Evolutionary conservation across 2,888 invertebrate species (phyloP).

Genomic region (Sminthurides aquaticus): DNA sequence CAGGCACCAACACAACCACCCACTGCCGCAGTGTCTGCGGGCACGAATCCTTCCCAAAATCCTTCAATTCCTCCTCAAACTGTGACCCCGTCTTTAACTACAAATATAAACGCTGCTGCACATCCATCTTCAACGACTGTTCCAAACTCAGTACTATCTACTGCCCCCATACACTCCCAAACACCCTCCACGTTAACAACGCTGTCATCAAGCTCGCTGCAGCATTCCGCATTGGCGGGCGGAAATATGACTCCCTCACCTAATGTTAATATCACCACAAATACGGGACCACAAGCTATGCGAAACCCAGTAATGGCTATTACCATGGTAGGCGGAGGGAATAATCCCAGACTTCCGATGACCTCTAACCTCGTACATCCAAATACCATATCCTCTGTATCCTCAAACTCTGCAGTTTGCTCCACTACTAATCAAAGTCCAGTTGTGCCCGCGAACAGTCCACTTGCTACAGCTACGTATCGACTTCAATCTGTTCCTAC

Average conservation of each 20-base stretch:
- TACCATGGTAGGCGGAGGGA: slow-evolving; percentile 7
- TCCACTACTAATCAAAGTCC: slow-evolving; percentile 20
- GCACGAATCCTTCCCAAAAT: slow-evolving; percentile 37
- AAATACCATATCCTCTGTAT: slow-evolving; percentile 13
- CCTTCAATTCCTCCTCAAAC: slow-evolving; percentile 21
- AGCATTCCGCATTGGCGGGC: slow-evolving; percentile 8
- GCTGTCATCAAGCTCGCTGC: slow-evolving; percentile 7
- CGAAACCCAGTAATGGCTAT: slow-evolving; percentile 16
- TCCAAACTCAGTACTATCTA: slow-evolving; percentile 24
- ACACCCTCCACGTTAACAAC: slow-evolving; percentile 16
- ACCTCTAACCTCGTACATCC: slow-evolving; percentile 15
- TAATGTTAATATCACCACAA: slow-evolving; percentile 20
- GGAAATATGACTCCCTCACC: slow-evolving; percentile 11
- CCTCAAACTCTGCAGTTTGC: slow-evolving; percentile 21
- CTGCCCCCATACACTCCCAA: slow-evolving; percentile 20
- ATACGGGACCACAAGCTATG: slow-evolving; percentile 12
- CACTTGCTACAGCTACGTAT: slow-evolving; percentile 55
- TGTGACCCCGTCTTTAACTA: slow-evolving; percentile 8
- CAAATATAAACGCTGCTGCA: slow-evolving; percentile 26
- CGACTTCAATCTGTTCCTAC: slow-evolving; percentile 79
- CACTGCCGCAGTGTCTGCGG: slow-evolving; percentile 45
- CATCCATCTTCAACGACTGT: slow-evolving; percentile 8
- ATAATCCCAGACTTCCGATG: slow-evolving; percentile 18
- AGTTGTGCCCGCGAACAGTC: slow-evolving; percentile 19
- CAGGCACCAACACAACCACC: slow-evolving; percentile 52